These are phyloP conservation scores for Oenanthe melanoleuca DNA, from an alignment of 2,113 vertebrate species.

Conservation along the genomic window DNA sequence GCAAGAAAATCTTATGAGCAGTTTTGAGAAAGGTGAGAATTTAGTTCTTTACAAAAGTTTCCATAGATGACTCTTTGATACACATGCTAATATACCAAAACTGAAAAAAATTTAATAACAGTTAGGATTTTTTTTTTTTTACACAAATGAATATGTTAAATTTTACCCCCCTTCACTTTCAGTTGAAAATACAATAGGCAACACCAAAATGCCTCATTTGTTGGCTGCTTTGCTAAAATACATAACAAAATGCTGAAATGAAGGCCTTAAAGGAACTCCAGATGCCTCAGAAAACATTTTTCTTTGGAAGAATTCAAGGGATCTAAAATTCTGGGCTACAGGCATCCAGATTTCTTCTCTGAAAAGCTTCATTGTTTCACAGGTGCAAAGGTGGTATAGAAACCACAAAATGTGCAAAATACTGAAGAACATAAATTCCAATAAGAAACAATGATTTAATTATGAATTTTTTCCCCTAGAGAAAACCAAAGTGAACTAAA, in stretches of 20 bases:
- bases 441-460: constrained; percentile 2
- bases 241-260: constrained; percentile 37
- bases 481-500: constrained; percentile 42
- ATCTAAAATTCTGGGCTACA: neutral
- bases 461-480: neutral
- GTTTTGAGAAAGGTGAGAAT: constrained; percentile 63
- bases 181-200: constrained; percentile 69
- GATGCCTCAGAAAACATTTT: constrained; percentile 57
- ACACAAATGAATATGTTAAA: constrained; percentile 48
- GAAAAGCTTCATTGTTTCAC: neutral
- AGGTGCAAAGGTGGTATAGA: neutral
- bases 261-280: constrained; percentile 51
- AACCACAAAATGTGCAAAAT: neutral
- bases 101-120: constrained; percentile 55
- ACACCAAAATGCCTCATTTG: constrained; percentile 40
- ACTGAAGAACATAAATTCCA: neutral
- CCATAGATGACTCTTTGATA: constrained; percentile 46
- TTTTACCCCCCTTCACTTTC: constrained; percentile 61
- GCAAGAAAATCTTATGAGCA: constrained; percentile 30
- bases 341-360: neutral
- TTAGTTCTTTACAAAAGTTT: constrained; percentile 75
- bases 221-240: constrained; percentile 33
- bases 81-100: constrained; percentile 71
- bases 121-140: constrained; percentile 28
- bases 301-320: constrained; percentile 36